Evolutionary conservation across 2,113 vertebrate genomes (phyloP).

Genomic region (Tauraco erythrolophus): DNA sequence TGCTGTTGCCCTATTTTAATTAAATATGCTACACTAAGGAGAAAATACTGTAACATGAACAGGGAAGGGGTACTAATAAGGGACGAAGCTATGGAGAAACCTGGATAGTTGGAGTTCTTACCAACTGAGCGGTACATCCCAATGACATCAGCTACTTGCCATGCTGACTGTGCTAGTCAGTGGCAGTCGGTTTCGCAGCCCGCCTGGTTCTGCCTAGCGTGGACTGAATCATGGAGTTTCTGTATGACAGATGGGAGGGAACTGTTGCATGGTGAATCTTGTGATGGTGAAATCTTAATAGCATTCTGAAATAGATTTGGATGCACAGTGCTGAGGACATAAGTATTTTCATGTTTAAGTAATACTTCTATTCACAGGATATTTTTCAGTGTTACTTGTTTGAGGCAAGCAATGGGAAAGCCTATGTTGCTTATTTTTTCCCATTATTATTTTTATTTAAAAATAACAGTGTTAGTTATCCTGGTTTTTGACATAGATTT

Average conservation of each 20-base stretch:
- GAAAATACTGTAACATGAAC: neutral
- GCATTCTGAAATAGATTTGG: neutral
- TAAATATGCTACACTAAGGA: neutral
- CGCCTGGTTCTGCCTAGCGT: neutral
- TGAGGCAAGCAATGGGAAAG: neutral
- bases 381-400: neutral
- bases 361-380: neutral
- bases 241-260: neutral
- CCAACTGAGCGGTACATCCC: neutral
- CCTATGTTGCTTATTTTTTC: neutral
- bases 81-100: neutral
- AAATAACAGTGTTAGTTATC: neutral
- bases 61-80: neutral
- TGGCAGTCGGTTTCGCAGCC: neutral
- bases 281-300: neutral
- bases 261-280: neutral
- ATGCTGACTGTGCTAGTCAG: neutral
- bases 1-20: neutral
- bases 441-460: neutral
- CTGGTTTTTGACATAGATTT: neutral
- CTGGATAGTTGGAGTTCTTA: neutral
- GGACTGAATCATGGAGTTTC: rapidly evolving
- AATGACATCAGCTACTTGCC: neutral
- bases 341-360: neutral
- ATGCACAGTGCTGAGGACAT: neutral